phyloP scores from a whole-genome alignment of 2,113 vertebrate genomes.

The Poeciliopsis retropinna region DNA sequence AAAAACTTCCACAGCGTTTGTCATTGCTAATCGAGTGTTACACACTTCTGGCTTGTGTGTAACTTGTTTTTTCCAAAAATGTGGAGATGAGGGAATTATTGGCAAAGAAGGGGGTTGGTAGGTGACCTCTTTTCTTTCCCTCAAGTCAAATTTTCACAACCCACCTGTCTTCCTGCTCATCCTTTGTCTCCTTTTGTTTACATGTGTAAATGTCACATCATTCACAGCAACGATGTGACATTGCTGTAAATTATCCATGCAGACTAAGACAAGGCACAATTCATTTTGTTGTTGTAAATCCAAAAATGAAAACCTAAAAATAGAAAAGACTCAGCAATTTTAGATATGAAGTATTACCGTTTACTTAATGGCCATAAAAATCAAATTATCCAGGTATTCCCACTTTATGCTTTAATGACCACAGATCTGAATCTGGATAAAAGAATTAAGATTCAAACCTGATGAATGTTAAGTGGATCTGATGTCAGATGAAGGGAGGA shows the following conservation, averaged over 20 bases:
- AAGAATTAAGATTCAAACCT: neutral
- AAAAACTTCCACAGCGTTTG: constrained; percentile 33
- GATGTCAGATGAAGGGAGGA: neutral
- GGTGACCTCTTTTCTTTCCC: constrained; percentile 37
- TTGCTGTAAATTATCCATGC: neutral
- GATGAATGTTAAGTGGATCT: neutral
- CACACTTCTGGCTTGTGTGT: constrained; percentile 57
- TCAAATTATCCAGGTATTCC: too few species aligned
- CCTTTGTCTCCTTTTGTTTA: constrained; percentile 36
- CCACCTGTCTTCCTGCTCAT: constrained; percentile 42
- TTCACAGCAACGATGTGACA: too few species aligned
- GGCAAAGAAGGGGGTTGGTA: constrained; percentile 16
- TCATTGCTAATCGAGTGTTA: constrained; percentile 40
- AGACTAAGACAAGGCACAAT: neutral
- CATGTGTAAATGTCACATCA: neutral
- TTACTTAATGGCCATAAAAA: too few species aligned
- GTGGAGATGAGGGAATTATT: constrained; percentile 32
- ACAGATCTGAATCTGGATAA: neutral
- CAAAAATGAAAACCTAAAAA: too few species aligned
- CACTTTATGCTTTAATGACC: too few species aligned
- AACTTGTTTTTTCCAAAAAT: constrained; percentile 24
- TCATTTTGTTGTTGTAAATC: too few species aligned
- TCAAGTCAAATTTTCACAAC: constrained; percentile 41
- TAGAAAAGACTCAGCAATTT: too few species aligned
- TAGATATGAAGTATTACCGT: too few species aligned